Conservation (phyloP, 2,797 vertebrate species). For the Sebastes umbrosus region DNA sequence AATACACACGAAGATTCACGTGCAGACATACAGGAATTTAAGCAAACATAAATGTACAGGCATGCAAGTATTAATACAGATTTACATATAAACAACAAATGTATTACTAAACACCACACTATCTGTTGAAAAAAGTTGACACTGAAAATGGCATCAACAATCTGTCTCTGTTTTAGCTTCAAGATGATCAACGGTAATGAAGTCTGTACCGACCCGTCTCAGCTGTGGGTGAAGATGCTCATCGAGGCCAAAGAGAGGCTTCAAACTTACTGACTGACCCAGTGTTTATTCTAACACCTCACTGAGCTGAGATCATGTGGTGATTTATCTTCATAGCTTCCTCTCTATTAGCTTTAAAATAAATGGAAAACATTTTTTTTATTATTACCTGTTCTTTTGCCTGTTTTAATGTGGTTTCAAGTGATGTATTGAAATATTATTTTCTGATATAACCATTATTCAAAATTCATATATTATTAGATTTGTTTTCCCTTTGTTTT, state of each 20-base stretch:
- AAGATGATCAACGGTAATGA: accelerated
- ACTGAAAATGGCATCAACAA: not conserved
- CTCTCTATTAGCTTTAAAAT: not conserved
- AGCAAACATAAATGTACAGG: not conserved
- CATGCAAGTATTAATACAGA: not conserved
- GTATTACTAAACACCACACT: not conserved
- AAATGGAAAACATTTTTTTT: not conserved
- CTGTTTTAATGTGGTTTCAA: not conserved
- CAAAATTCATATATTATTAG: not conserved
- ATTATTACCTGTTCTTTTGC: not conserved
- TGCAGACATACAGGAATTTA: not conserved
- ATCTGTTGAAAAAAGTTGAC: not conserved
- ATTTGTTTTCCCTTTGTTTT: not conserved
- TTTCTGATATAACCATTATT: not conserved
- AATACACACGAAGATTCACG: not conserved
- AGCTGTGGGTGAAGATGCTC: constrained; percentile 25
- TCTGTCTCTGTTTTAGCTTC: constrained; percentile 46
- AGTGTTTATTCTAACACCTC: accelerated
- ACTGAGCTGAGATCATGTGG: not conserved
- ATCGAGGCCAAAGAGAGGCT: not conserved
- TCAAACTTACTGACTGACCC: not conserved
- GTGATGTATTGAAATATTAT: not conserved
- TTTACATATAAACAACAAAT: not conserved
- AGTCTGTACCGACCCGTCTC: not conserved
- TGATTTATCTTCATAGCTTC: not conserved